Evolutionary conservation across 1,140 invertebrate species (phyloP).

Genomic region (Spodoptera frugiperda): DNA sequence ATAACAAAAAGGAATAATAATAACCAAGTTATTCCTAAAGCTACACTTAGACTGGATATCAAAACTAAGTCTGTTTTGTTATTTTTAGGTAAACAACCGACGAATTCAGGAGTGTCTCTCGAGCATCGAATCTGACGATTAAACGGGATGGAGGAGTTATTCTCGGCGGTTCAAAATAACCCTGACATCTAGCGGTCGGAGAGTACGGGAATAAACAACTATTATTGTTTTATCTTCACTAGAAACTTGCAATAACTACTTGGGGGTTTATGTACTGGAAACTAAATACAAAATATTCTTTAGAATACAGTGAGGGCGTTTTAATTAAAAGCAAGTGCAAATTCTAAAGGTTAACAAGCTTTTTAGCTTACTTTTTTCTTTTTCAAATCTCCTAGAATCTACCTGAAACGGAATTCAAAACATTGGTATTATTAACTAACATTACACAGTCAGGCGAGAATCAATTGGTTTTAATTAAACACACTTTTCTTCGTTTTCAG

Average conservation of each 20-base stretch:
- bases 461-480: no score
- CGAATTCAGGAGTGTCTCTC: slow-evolving; percentile 5
- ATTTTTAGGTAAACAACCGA: background rate
- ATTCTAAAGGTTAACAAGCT: slow-evolving; percentile 9
- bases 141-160: slow-evolving; percentile 18
- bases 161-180: slow-evolving; percentile 29
- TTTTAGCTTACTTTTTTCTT: slow-evolving; percentile 27
- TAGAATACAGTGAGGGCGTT: background rate
- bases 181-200: background rate
- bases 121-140: slow-evolving; percentile 25
- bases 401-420: slow-evolving; percentile 41
- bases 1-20: background rate
- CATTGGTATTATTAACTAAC: slow-evolving; percentile 19
- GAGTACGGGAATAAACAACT: slow-evolving; percentile 18
- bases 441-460: background rate
- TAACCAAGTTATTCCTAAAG: background rate
- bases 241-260: slow-evolving; percentile 6
- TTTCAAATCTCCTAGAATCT: slow-evolving; percentile 31
- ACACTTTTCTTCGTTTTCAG: no score
- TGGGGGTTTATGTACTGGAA: background rate
- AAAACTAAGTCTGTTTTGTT: background rate
- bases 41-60: background rate
- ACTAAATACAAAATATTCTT: background rate
- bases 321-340: slow-evolving; percentile 29
- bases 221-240: slow-evolving; percentile 14